Evolutionary conservation across 2,888 invertebrate species (phyloP), one percentile per base, ranked within the genome.

Genomic region (Hypsopygia costalis): DNA sequence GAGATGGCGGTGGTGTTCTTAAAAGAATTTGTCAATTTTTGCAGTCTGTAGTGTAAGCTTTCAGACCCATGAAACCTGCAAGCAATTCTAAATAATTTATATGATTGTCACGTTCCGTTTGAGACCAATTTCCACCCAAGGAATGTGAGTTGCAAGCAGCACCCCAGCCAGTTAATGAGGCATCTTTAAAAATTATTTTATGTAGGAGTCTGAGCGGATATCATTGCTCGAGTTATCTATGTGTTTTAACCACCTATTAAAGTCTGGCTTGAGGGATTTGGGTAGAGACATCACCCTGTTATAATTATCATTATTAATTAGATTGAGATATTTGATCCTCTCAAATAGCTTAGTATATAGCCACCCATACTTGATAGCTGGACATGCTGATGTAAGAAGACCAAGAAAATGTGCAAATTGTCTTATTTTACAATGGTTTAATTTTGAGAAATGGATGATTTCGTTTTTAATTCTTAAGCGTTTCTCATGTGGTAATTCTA

Each of bases 141-240:
- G 10, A 9, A 9, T 34, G 12, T 0, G 5, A 9, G 1, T 12
- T 22, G 7, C 42, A 42, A 5, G 12, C 8, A 9, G 42, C 43
- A 16, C 41, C 41, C 43, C 43, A 44, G 1, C 43, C 43, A 1
- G 43, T 11, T 7, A 16, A 28, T 9, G 43, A 44, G 7, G 43
- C 43, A 16, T 44, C 43, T 0, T 36, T 40, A 10, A 30, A 44
- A 1, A 44, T 34, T 31, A 34, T 22, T 0, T 11, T 8, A 27
- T 20, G 31, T 8, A 6, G 11, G 9, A 6, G 5, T 29, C 11
- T 2, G 28, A 11, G 20, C 11, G 9, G 6, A 41, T 36, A 7
- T 6, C 6, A 22, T 34, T 34, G 10, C 1, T 12, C 1, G 22
- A 2, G 1, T 8, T 3, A 5, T 10, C 3, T 8, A 40, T 31